Conservation (phyloP, 2,113 vertebrate genomes). For the Saimiri boliviensis region DNA sequence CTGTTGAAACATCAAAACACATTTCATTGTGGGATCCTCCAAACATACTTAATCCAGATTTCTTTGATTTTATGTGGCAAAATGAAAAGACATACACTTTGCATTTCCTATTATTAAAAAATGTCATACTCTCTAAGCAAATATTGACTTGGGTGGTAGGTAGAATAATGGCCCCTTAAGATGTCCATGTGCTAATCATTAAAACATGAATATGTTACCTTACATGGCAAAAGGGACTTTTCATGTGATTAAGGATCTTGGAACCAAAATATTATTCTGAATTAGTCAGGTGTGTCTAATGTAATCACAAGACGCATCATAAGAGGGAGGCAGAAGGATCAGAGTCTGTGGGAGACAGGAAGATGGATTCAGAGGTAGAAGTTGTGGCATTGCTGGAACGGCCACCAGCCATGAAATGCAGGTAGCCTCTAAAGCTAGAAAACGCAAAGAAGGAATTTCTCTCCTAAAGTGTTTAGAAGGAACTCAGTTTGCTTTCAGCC, state of each 20-base stretch:
- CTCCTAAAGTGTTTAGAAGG: neutral
- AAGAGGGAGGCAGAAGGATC: neutral
- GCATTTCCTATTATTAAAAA: slow-evolving; percentile 61
- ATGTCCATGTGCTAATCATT: neutral
- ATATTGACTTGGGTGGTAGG: neutral
- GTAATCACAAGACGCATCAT: neutral
- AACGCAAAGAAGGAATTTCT: neutral
- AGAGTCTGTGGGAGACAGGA: neutral
- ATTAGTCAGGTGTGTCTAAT: neutral
- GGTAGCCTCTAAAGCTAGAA: too few species aligned
- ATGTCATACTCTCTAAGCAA: slow-evolving; percentile 35
- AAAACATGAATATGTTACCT: neutral
- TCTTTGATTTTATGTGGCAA: slow-evolving; percentile 73
- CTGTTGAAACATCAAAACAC: slow-evolving; percentile 93
- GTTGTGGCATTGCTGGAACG: neutral
- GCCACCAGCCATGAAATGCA: neutral
- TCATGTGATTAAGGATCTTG: neutral
- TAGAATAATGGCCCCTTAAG: neutral
- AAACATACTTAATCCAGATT: slow-evolving; percentile 75
- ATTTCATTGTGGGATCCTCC: slow-evolving; percentile 84
- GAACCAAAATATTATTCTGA: neutral
- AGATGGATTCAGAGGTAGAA: neutral
- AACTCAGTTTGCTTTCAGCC: neutral
- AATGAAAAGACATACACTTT: slow-evolving; percentile 70
- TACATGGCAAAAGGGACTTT: neutral